phyloP scores from a whole-genome alignment of 2,888 invertebrate genomes.

The Incurvaria masculella region DNA sequence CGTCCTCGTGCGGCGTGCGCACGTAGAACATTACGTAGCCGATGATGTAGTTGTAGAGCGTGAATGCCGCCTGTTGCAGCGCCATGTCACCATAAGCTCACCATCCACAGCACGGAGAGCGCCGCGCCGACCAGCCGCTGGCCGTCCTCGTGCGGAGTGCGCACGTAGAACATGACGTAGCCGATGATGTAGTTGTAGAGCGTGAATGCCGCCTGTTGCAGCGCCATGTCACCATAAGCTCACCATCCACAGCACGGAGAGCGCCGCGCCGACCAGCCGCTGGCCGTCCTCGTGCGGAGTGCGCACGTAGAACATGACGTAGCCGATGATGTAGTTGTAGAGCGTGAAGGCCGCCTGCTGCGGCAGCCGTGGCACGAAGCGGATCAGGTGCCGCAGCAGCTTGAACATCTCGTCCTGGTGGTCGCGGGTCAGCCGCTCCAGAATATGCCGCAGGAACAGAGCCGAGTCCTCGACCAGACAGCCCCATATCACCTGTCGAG shows the following conservation, averaged over 20 bases:
- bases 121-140: constrained; percentile 94
- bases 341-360: constrained; percentile 97
- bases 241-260: constrained; percentile 96
- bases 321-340: constrained; percentile 98
- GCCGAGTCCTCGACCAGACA: constrained; percentile 98
- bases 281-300: constrained; percentile 95
- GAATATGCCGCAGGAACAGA: constrained; percentile 89
- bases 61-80: constrained; percentile 97
- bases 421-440: constrained; percentile 92
- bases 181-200: constrained; percentile 99
- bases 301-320: constrained; percentile 98
- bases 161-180: constrained; percentile 98
- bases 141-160: constrained; percentile 93
- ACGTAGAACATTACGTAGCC: constrained; percentile 99
- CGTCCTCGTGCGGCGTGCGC: constrained; percentile 91
- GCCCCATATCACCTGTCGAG: constrained; percentile 85
- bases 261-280: constrained; percentile 89
- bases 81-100: no score
- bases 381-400: constrained; percentile 83
- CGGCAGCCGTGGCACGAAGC: constrained; percentile 90
- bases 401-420: constrained; percentile 95
- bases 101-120: constrained; percentile 95
- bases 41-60: constrained; percentile 97
- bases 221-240: constrained; percentile 73
- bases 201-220: constrained; percentile 97